These are phyloP conservation scores for Dryadula phaetusa DNA, from an alignment of 2,888 invertebrate genomes.

Conservation along the genomic window DNA sequence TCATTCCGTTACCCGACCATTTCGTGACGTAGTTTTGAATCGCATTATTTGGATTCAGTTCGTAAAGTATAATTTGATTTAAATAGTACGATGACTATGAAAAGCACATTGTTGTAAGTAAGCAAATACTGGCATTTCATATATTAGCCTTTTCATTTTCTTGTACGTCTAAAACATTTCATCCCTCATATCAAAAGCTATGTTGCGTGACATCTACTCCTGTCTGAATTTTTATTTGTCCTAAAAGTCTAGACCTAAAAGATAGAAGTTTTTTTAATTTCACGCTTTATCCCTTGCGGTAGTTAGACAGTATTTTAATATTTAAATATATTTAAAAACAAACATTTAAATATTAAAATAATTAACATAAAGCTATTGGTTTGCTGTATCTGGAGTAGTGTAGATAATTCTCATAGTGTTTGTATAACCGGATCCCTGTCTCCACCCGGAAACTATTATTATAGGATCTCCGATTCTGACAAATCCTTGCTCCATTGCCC, in stretches of 20 bases:
- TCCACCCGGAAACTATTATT: conserved; percentile 89
- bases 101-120: conserved; percentile 1
- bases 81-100: conserved; percentile 4
- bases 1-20: conserved; percentile 60
- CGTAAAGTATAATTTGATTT: conserved; percentile 27
- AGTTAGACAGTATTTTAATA: too few species aligned
- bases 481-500: conserved; percentile 86
- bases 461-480: conserved; percentile 88
- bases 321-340: too few species aligned
- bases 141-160: too few species aligned
- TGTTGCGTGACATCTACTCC: too few species aligned
- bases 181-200: too few species aligned
- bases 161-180: too few species aligned
- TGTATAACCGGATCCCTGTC: conserved; percentile 87
- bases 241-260: too few species aligned
- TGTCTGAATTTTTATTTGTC: too few species aligned
- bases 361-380: conserved; percentile 16
- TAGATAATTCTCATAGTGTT: conserved; percentile 88
- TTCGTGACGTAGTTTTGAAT: conserved; percentile 54
- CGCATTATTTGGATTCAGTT: conserved; percentile 47
- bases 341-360: not conserved
- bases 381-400: conserved; percentile 60
- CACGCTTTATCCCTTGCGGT: too few species aligned
- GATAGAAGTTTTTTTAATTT: too few species aligned
- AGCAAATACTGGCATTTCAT: too few species aligned